Base-by-base conservation (phyloP, 2,797 vertebrate species). In the Carcharodon carcharias region DNA sequence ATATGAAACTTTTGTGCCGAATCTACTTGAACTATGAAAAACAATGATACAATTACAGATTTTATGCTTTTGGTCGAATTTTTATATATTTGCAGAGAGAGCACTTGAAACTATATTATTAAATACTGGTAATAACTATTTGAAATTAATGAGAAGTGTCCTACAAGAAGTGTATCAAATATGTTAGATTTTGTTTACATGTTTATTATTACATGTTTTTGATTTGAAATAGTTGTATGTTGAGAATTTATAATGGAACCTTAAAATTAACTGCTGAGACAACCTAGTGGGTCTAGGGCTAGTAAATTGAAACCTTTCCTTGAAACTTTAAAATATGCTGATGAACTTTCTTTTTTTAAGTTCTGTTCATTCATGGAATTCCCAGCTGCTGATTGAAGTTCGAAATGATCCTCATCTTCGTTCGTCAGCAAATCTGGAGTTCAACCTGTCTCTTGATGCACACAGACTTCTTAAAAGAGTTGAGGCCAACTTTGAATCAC, bases 391-490 rank as follows among this genome's bases (percentile, higher is more conserved):
- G 26, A 35, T 14, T 54, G 94, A 95, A 54, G 94, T 95, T 56
- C 94, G 56, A 28, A 95, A 71, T 58, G 94, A 95, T 35, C 94
- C 67, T 0, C 94, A 95, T 56, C 45, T 95, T 56, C 50, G 94
- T 28, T 95, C 26, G 28, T 69, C 94, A 31, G 69, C 26, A 50
- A 73, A 54, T 35, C 50, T 95, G 45, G 14, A 95, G 14, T 95
- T 71, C 54, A 73, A 31, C 18, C 94, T n/a, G 28, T 95, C 94
- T 54, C 69, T 95, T 56, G 94, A 95, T n/a, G 94, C 94, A 18
- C 94, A 95, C 58, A 35, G 94, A 18, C 94, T 95, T 28, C 69
- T 95, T 56, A 95, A 54, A 69, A 95, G 31, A 95, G 69, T 50
- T 73, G 45, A 95, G 69, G 65, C 94, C 50, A 95, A 54, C 16